Evolutionary conservation across 2,888 invertebrate genomes (phyloP), one percentile per base, ranked within the genome.

Genomic region (Oeneis ivallda): DNA sequence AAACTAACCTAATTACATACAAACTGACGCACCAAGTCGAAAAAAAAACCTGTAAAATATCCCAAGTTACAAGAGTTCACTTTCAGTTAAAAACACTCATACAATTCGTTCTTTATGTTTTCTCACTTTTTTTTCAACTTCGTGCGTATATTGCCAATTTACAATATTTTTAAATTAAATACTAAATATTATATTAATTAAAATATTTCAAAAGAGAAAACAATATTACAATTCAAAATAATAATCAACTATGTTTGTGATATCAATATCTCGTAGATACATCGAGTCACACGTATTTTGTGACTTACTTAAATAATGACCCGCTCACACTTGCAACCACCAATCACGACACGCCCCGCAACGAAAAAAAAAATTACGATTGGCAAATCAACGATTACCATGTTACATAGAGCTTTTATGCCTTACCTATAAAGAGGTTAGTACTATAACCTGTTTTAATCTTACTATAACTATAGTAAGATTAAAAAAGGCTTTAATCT

Each of bases 141-240:
- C 70, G 66, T 60, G 72, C 74, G 68, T 58, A 37, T 71, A 64
- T 53, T 65, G 69, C 75, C 75, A 72, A 76, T 73, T 73, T 72
- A 71, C 72, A 74, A 72, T 75, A 74, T 50, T 50, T 71, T 78
- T 76, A 76, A 77, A 76, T 76, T 74, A 75, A 65, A 68, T 72
- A 74, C 75, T 72, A 71, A 76, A 76, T 72, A 77, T 74, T 75
- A 8, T 70, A 73, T 75, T 77, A 67, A 73, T 75, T 76, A 67
- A 67, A 72, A 69, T 69, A 52, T 67, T 65, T 59, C 52, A 47
- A 56, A 57, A 66, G 26, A 56, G 47, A 66, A 67, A 66, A 63
- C 47, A 34, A 53, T 9, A 56, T 61, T 61, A 60, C 65, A 65
- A 66, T 68, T 47, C 62, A 67, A n/a, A n/a, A n/a, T n/a, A n/a